These are phyloP conservation scores for Hemicrepidius hirtus DNA, from an alignment of 2,888 invertebrate species.

Conservation along the genomic window DNA sequence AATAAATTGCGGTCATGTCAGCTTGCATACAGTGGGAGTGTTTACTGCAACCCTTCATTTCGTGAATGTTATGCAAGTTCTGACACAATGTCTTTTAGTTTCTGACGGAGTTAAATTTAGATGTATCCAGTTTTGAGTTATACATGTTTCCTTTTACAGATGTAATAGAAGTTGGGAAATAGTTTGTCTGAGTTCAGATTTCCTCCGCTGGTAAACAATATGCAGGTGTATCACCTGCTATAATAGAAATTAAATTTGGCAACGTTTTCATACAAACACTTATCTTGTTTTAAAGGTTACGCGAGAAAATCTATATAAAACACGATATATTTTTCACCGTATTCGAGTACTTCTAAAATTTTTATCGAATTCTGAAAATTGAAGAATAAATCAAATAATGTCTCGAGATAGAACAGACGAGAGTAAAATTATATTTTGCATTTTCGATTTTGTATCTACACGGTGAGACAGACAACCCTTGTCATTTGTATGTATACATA, in stretches of 20 bases:
- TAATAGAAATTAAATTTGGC: not conserved
- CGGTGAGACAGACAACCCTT: conserved; percentile 19
- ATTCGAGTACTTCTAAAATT: conserved; percentile 37
- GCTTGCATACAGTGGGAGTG: conserved; percentile 20
- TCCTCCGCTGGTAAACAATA: not conserved
- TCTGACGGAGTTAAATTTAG: conserved; percentile 1
- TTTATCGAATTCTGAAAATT: conserved; percentile 38
- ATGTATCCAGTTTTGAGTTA: not conserved
- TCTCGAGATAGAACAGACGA: conserved; percentile 34
- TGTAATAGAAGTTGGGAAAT: conserved; percentile 1
- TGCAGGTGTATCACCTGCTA: not conserved
- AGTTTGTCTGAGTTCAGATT: not conserved
- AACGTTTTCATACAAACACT: conserved; percentile 8
- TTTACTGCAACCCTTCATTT: conserved; percentile 18
- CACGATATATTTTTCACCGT: conserved; percentile 17
- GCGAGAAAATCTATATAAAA: conserved; percentile 24
- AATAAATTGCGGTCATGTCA: conserved; percentile 25
- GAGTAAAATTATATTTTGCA: conserved; percentile 31
- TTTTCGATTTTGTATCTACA: conserved; percentile 39
- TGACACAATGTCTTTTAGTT: conserved; percentile 11
- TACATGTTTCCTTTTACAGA: not conserved
- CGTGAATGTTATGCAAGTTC: conserved; percentile 11
- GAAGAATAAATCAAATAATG: conserved; percentile 41
- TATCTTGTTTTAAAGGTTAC: conserved; percentile 18
- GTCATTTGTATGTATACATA: conserved; percentile 15